Evolutionary conservation across 2,888 invertebrate species (phyloP), one percentile per base, ranked within the genome.

Genomic region (Craniophora ligustri): DNA sequence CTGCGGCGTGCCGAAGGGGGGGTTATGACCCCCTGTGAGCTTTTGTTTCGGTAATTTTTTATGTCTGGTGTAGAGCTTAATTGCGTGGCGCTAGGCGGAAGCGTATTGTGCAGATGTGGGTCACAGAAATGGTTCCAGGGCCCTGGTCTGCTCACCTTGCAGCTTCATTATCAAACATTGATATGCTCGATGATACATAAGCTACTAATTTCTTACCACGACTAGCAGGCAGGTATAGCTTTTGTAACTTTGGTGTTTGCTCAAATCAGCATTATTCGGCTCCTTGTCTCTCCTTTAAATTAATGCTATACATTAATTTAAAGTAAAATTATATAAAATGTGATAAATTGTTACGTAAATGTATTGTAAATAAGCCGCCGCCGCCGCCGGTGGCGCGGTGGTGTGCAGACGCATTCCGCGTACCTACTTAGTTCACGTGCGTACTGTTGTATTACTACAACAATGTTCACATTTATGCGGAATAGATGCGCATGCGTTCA

Each of bases 41-140:
- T 89, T 91, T 93, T 92, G 91, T 92, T 93, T 92, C 89, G 87
- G 91, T 90, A 91, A 88, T 91, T 91, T 92, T 92, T 92, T 92
- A 91, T 90, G 89, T 92, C 92, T 91, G 88, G 86, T 89, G 91
- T 88, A 85, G 82, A 81, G 88, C 87, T 91, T 92, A 92, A 92
- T 92, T 92, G 92, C 88, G 86, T 87, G 84, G 85, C 84, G 86
- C 85, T 84, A 82, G 85, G 84, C 86, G 90, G 89, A 87, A 86
- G 81, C 84, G 86, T 82, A 91, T 92, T 92, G 91, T 92, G 79
- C 65, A 76, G 72, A 92, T 91, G 79, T 92, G 85, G 92, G 92
- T 92, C 92, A 90, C 81, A 83, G 79, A 71, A 81, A 61, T 76
- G 77, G 58, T 56, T 65, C 68, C 78, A 82, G 79, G 79, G 78